A percentile compares a stretch with the other conserved stretches of the same genome.
These are phyloP conservation scores for Catamblyrhynchus diadema DNA, from an alignment of 2,797 vertebrate species.

Conservation along the genomic window DNA sequence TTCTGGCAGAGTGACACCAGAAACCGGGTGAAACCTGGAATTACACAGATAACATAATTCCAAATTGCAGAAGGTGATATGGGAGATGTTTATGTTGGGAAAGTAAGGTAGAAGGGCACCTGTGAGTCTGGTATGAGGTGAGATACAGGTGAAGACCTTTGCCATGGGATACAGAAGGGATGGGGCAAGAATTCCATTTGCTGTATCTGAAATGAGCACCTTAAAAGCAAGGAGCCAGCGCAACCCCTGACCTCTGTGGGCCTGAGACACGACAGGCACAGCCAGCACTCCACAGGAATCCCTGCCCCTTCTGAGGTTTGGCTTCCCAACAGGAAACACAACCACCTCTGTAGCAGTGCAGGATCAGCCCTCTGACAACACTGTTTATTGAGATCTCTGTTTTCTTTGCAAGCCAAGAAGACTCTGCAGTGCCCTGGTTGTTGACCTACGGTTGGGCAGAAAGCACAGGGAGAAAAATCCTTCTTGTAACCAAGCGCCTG, in stretches of 20 bases:
- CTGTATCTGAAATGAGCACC: not conserved
- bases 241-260: not conserved
- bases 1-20: not conserved
- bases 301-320: not conserved
- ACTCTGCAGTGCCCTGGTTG: not conserved
- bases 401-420: not conserved
- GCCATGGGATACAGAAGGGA: not conserved
- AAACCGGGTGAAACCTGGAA: not conserved
- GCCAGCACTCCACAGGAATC: not conserved
- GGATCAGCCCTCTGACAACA: not conserved
- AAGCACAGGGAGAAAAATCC: constrained; percentile 23
- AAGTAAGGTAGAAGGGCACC: not conserved
- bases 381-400: not conserved
- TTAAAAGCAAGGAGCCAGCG: not conserved
- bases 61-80: not conserved
- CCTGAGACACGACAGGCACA: not conserved
- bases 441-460: constrained; percentile 1
- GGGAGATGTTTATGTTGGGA: not conserved
- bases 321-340: not conserved
- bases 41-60: not conserved
- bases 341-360: not conserved
- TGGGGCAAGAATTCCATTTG: not conserved
- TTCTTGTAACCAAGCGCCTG: constrained; percentile 36
- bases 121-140: not conserved
- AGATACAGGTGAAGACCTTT: not conserved